Evolutionary conservation across 2,113 vertebrate species (phyloP).

Genomic region (Chaetops frenatus): DNA sequence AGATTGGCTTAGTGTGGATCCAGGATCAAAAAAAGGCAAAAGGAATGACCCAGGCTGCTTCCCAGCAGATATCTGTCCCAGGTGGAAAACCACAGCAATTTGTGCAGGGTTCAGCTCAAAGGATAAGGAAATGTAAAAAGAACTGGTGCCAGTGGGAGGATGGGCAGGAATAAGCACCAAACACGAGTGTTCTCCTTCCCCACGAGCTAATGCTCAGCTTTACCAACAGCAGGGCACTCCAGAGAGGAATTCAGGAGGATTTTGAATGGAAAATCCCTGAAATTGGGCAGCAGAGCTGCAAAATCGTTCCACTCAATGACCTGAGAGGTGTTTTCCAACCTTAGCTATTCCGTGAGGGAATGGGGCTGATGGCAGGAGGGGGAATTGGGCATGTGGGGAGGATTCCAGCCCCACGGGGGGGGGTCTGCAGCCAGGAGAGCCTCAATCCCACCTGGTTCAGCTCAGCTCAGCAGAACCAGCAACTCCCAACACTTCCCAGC

Average conservation of each 20-base stretch:
- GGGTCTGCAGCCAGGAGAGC: background rate
- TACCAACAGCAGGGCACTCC: background rate
- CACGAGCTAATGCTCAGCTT: background rate
- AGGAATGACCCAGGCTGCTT: background rate
- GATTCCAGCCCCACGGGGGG: background rate
- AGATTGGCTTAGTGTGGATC: background rate
- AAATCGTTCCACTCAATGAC: rapidly evolving
- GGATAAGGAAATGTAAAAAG: background rate
- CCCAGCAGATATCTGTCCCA: background rate
- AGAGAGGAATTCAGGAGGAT: background rate
- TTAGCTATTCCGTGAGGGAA: background rate
- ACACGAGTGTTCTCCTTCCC: rapidly evolving
- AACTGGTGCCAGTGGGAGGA: background rate
- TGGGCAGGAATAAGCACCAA: background rate
- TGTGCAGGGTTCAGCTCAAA: background rate
- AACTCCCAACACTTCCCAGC: background rate
- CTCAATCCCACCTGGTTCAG: background rate
- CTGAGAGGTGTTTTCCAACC: background rate
- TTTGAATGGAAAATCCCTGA: background rate
- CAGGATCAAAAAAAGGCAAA: background rate
- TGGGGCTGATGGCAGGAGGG: background rate
- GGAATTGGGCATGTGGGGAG: background rate
- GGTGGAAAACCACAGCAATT: background rate
- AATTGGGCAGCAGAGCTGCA: background rate
- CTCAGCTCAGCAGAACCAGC: background rate